phyloP scores from a whole-genome alignment of 2,888 invertebrate species.

The Drosophila eohydei region DNA sequence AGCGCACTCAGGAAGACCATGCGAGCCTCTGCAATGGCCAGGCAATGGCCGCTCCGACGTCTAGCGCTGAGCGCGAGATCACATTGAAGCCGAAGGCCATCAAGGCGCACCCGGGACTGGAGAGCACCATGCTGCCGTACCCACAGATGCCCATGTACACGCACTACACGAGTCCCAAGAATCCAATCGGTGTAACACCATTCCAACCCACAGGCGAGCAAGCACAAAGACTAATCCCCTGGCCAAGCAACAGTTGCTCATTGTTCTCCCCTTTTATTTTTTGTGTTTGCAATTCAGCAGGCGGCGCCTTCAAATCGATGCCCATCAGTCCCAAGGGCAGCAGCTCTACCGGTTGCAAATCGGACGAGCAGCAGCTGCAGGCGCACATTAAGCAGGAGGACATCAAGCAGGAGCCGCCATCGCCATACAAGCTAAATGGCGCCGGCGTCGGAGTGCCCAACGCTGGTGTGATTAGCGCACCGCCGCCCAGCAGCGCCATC shows the following conservation, averaged over 20 bases:
- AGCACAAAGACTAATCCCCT: slow-evolving; percentile 30
- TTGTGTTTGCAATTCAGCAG: slow-evolving; percentile 76
- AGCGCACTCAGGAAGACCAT: slow-evolving; percentile 64
- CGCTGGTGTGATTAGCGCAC: slow-evolving; percentile 62
- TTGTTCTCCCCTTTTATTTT: slow-evolving; percentile 4
- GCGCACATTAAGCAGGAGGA: slow-evolving; percentile 76
- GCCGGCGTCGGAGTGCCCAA: slow-evolving; percentile 33
- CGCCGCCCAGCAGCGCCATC: slow-evolving; percentile 67
- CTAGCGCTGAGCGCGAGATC: slow-evolving; percentile 87
- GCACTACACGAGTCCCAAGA: slow-evolving; percentile 89
- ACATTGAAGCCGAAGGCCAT: slow-evolving; percentile 96
- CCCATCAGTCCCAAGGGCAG: slow-evolving; percentile 87
- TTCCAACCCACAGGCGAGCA: slow-evolving; percentile 92
- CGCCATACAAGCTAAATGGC: slow-evolving; percentile 82
- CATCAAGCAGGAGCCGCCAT: slow-evolving; percentile 84
- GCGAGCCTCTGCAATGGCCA: slow-evolving; percentile 67
- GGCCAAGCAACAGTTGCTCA: slow-evolving; percentile 45
- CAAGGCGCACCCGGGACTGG: slow-evolving; percentile 88
- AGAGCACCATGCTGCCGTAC: slow-evolving; percentile 85
- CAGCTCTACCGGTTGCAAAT: slow-evolving; percentile 64
- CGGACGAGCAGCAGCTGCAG: slow-evolving; percentile 73
- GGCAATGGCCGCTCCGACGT: slow-evolving; percentile 51
- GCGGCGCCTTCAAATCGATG: slow-evolving; percentile 96
- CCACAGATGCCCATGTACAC: slow-evolving; percentile 86
- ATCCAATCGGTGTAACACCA: slow-evolving; percentile 93